Base-by-base conservation (phyloP, 2,113 vertebrate species). In the Trichechus manatus region DNA sequence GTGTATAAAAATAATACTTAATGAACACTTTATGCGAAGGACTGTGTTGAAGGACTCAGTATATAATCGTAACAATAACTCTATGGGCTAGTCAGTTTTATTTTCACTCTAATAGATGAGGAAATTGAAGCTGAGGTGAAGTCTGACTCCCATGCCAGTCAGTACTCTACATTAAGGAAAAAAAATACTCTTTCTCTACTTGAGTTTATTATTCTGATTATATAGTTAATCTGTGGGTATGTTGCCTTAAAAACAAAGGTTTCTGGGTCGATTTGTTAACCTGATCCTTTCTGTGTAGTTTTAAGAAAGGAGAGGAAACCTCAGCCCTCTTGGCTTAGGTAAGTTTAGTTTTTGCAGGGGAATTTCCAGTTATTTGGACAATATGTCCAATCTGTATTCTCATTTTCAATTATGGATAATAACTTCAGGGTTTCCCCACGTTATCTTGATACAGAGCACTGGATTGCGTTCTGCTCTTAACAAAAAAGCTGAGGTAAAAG, bases 331-430 rank as follows among this genome's bases (percentile, higher is more conserved):
- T 78, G 6, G 61, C 50, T 87, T 61, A 31, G 4, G 29, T 84
- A 77, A 39, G 53, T 79, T 75, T 87, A 36, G 25, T 93, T 91
- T 95, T 86, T 91, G 75, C 36, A 64, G 31, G 82, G 11, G 31
- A 44, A 47, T 84, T 88, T 87, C 10, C 29, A 39, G 53, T 14
- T 14, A 25, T 63, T 94, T 64, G 77, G 13, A 11, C 47, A n/a
- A 22, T 74, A 23, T 25, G 8, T 84, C 42, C 47, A 33, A 80
- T 66, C 31, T 78, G 59, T 63, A 7, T 88, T 91, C 72, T 79
- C 23, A 17, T 74, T 68, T 85, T 91, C 64, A 84, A 68, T 11
- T 56, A 33, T 27, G 85, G 82, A 6, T 91, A 56, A 23, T 6
- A 74, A 72, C 23, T 59, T 47, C 13, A 80, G 47, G 19, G 9